Conservation (phyloP, 2,797 vertebrate genomes). For the Typhlichthys subterraneus region DNA sequence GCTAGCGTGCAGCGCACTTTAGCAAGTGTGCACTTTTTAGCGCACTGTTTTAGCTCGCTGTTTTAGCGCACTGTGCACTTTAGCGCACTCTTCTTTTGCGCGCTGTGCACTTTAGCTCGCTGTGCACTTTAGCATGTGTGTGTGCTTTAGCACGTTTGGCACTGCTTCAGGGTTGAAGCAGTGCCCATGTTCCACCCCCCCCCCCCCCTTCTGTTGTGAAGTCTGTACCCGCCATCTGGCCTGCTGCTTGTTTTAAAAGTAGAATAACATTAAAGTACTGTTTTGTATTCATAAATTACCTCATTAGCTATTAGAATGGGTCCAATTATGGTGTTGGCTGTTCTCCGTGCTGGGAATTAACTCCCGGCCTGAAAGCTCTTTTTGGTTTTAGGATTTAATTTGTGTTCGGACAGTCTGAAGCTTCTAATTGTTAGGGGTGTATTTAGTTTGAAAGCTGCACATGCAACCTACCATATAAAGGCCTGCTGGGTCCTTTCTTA, state of each 20-base stretch:
- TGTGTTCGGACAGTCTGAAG: neutral
- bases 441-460: slow-evolving; percentile 1
- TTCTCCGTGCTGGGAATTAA: slow-evolving; percentile 39
- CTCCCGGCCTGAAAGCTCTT: slow-evolving; percentile 9
- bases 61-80: no score
- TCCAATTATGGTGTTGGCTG: slow-evolving; percentile 45
- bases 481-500: no score
- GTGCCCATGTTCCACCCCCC: slow-evolving; percentile 28
- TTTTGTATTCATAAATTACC: slow-evolving; percentile 47
- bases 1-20: slow-evolving; percentile 11
- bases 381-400: slow-evolving; percentile 6
- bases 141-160: no score
- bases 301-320: slow-evolving; percentile 43
- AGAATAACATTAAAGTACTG: slow-evolving; percentile 45
- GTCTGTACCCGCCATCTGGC: slow-evolving; percentile 53
- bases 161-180: slow-evolving; percentile 18
- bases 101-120: no score
- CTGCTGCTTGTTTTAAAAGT: slow-evolving; percentile 41
- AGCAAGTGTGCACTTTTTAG: slow-evolving; percentile 8
- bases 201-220: slow-evolving; percentile 35
- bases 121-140: slow-evolving; percentile 30
- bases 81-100: no score
- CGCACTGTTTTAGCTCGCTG: no score
- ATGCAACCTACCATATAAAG: neutral
- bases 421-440: neutral